Evolutionary conservation across 2,113 vertebrate species (phyloP), one percentile per base, ranked within the genome.

Genomic region (Chrysemys picta): DNA sequence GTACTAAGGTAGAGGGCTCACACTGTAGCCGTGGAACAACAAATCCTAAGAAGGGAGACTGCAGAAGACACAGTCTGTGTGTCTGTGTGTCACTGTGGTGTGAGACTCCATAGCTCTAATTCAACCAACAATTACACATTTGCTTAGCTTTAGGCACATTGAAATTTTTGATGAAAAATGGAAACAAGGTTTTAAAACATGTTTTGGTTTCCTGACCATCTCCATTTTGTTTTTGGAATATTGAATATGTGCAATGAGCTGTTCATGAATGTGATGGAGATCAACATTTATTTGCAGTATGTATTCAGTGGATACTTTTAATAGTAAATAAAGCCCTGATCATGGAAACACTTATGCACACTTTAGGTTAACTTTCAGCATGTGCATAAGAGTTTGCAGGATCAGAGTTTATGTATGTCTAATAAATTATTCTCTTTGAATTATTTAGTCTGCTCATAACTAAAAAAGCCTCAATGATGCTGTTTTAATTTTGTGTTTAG

Each of bases 371-470:
- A 72, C 65, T 72, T 35, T 83, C 35, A 88, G 53, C 49, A 84
- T 0, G 0, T 57, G 56, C 10, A 5, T 47, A 49, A 81, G 31
- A 6, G 49, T 92, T 80, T 94, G n/a, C 54, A 84, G 82, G 76
- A 87, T 93, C 85, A 81, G 35, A 84, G 11, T 10, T 49, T n/a
- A 85, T 87, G 13, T 29, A 93, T 69, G n/a, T 59, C 78, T 93
- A n/a, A 38, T 50, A 25, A 52, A 2, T 89, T 65, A 27, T 80
- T 88, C 35, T 85, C 6, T 57, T 0, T 89, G 53, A 24, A 7
- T 57, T 85, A 9, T 47, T 89, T 35, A 47, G 2, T 27, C 24
- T 9, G 4, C 22, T 92, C 17, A 38, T 89, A 56, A 80, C 56
- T 57, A 8, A 5, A 16, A 69, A 69, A 38, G 19, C 50, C 5